Percentiles rank a stretch among this genome's conserved stretches.
Evolutionary conservation across 2,113 vertebrate genomes (phyloP).

Genomic region (Tringa solitaria): DNA sequence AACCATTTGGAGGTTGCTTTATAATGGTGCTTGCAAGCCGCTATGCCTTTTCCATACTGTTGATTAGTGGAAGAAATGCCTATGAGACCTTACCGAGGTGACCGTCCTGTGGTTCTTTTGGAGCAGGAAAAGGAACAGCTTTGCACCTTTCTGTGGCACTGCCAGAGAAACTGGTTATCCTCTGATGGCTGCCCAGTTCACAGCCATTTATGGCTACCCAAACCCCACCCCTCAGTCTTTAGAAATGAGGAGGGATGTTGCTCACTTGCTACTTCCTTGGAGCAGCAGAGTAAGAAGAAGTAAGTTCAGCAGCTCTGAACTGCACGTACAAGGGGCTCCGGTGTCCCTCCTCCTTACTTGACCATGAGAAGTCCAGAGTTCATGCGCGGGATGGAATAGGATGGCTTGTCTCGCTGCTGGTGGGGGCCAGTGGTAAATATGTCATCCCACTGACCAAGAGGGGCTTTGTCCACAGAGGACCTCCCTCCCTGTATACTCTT

Average conservation of each 20-base stretch:
- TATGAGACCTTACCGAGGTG: background rate
- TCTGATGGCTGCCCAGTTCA: background rate
- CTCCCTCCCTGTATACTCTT: background rate
- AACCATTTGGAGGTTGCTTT: background rate
- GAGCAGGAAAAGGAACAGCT: background rate
- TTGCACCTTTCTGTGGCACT: background rate
- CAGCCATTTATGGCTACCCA: background rate
- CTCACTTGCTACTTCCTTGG: background rate
- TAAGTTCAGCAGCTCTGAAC: background rate
- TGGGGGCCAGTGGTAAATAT: background rate
- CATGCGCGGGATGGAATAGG: background rate
- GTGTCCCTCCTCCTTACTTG: background rate
- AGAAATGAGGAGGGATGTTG: background rate
- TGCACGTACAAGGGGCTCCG: background rate
- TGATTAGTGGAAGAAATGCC: background rate
- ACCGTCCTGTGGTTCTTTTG: background rate
- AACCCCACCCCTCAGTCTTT: fast-evolving
- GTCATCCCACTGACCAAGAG: background rate
- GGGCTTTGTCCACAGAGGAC: background rate
- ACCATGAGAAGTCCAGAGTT: background rate
- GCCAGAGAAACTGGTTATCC: background rate
- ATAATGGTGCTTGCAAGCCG: background rate
- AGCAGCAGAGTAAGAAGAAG: background rate
- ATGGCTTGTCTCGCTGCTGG: background rate
- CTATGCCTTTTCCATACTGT: background rate